Conservation (phyloP, 2,797 vertebrate species). For the Rhinichthys osculus region DNA sequence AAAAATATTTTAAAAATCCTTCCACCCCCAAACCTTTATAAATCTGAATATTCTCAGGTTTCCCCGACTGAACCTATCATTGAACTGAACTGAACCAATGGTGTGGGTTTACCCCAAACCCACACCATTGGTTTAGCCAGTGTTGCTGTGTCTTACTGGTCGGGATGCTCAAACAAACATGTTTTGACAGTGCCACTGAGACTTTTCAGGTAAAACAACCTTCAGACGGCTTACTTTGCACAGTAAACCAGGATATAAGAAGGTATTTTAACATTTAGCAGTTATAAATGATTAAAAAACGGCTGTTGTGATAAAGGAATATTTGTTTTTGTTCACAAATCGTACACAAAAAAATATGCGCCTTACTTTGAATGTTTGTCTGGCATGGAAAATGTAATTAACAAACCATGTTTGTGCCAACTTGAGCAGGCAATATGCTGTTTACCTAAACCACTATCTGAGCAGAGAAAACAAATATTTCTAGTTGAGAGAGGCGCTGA, state of each 20-base stretch:
- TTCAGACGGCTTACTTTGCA: background rate
- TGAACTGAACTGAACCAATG: too few species aligned
- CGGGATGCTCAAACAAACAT: background rate
- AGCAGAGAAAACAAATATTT: slow-evolving; percentile 68
- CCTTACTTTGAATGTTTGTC: slow-evolving; percentile 67
- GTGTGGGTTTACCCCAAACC: background rate
- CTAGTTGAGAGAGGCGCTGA: slow-evolving; percentile 64
- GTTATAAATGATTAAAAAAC: slow-evolving; percentile 44
- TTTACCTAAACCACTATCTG: slow-evolving; percentile 70
- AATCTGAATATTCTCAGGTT: background rate
- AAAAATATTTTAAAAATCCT: background rate
- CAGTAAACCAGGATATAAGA: background rate
- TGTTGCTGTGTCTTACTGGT: background rate
- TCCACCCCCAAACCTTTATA: background rate
- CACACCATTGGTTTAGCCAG: background rate
- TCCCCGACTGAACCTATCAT: background rate
- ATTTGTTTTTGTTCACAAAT: slow-evolving; percentile 50
- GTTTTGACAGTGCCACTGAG: background rate
- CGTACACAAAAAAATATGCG: slow-evolving; percentile 32
- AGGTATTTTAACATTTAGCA: background rate
- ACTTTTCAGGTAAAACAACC: background rate
- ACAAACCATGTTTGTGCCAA: slow-evolving; percentile 72
- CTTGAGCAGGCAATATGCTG: slow-evolving; percentile 69
- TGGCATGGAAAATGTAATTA: slow-evolving; percentile 79
- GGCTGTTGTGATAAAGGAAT: slow-evolving; percentile 41